Percentiles rank a stretch among this genome's conserved stretches.
These are phyloP conservation scores for Dunckerocampus dactyliophorus DNA, from an alignment of 2,113 vertebrate genomes.

Conservation along the genomic window DNA sequence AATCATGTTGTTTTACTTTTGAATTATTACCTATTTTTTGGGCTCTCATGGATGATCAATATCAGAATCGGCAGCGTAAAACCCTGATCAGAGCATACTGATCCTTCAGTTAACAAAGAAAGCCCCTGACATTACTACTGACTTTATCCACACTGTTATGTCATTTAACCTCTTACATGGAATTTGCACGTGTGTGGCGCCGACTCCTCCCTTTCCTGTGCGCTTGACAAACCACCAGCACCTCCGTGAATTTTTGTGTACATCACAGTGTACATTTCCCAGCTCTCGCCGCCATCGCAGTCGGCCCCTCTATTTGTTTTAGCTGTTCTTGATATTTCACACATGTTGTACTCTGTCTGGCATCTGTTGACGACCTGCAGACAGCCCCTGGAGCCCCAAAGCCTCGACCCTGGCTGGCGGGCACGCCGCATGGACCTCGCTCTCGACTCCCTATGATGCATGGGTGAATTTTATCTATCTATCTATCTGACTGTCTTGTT, in stretches of 20 bases:
- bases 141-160: background rate
- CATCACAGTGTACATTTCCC: constrained; percentile 55
- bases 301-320: constrained; percentile 52
- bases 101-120: background rate
- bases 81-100: background rate
- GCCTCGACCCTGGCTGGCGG: background rate
- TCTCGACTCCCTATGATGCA: constrained; percentile 13
- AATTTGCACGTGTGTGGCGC: background rate
- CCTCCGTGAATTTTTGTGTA: constrained; percentile 3
- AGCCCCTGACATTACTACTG: background rate
- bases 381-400: constrained; percentile 38
- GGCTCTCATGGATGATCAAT: too few species aligned
- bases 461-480: constrained; percentile 11
- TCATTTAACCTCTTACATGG: background rate
- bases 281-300: constrained; percentile 31
- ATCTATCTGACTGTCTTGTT: background rate
- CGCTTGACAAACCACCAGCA: background rate
- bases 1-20: too few species aligned
- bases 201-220: background rate
- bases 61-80: too few species aligned
- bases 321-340: constrained; percentile 65
- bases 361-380: constrained; percentile 50
- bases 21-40: too few species aligned
- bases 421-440: constrained; percentile 14
- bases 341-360: constrained; percentile 47